phyloP scores from a whole-genome alignment of 2,113 vertebrate genomes.

The Hippoglossus stenolepis region DNA sequence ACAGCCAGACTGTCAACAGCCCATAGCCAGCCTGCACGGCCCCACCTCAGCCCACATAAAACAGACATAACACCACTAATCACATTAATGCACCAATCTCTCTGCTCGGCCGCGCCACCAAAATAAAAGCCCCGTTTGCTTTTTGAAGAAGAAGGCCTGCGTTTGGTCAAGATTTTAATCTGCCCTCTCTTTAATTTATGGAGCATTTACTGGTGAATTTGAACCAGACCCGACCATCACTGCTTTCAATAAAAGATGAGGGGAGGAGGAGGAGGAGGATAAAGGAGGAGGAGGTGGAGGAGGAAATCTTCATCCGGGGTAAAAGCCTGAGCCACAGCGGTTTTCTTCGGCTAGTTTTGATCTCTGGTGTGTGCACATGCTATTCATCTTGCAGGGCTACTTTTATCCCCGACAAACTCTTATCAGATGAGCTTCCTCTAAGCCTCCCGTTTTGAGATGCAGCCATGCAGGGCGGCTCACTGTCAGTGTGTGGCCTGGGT shows the following conservation, averaged over 20 bases:
- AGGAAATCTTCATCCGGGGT: conserved; percentile 70
- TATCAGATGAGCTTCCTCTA: conserved; percentile 75
- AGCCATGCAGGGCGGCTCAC: conserved; percentile 34
- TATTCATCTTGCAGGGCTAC: conserved; percentile 65
- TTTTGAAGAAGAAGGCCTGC: conserved; percentile 60
- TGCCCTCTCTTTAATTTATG: conserved; percentile 77
- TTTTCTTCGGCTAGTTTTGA: conserved; percentile 71
- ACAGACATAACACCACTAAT: conserved; percentile 80
- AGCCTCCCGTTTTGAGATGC: conserved; percentile 53
- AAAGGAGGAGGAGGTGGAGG: conserved; percentile 58
- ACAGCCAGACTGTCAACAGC: conserved; percentile 56
- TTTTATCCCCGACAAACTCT: conserved; percentile 75
- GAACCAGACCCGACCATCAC: conserved; percentile 71
- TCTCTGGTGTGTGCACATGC: conserved; percentile 64
- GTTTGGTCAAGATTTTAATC: conserved; percentile 78
- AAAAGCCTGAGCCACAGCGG: conserved; percentile 64
- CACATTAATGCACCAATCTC: conserved; percentile 75
- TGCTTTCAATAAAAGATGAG: conserved; percentile 78
- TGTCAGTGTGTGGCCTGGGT: conserved; percentile 48
- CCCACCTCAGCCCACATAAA: conserved; percentile 76
- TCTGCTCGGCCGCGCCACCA: conserved; percentile 52
- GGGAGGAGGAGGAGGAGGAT: conserved; percentile 64
- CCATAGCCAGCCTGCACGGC: conserved; percentile 55
- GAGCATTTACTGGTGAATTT: conserved; percentile 77
- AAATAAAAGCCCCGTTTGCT: conserved; percentile 69